These are phyloP conservation scores for Patella vulgata DNA, from an alignment of 1,140 invertebrate species.

Conservation along the genomic window DNA sequence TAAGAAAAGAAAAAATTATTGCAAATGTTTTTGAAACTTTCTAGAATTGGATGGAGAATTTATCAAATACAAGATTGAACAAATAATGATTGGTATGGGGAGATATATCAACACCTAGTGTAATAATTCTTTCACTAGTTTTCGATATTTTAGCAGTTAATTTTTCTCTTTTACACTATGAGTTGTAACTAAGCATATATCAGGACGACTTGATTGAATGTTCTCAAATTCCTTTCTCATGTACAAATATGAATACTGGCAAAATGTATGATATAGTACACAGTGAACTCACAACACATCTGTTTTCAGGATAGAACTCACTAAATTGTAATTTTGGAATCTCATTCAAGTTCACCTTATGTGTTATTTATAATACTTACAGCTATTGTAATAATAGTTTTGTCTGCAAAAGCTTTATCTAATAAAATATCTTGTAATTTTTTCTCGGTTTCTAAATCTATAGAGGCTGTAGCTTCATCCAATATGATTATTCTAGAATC, in stretches of 20 bases:
- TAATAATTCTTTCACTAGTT: background rate
- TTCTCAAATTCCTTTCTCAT: too few species aligned
- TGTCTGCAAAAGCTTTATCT: slow-evolving; percentile 59
- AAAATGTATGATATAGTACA: too few species aligned
- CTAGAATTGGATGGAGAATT: background rate
- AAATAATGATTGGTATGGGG: background rate
- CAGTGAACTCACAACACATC: too few species aligned
- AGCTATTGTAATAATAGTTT: slow-evolving; percentile 69
- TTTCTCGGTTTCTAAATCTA: slow-evolving; percentile 67
- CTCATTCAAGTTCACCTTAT: too few species aligned
- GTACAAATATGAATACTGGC: too few species aligned
- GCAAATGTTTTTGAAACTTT: slow-evolving; percentile 1
- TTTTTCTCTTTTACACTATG: background rate
- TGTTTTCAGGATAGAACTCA: too few species aligned
- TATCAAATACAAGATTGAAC: background rate
- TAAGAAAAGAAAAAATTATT: slow-evolving; percentile 39
- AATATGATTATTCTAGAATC: slow-evolving; percentile 83
- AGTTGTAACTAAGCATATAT: too few species aligned
- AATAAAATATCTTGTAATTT: slow-evolving; percentile 66
- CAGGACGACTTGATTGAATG: too few species aligned
- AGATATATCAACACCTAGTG: too few species aligned
- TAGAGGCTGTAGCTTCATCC: slow-evolving; percentile 69
- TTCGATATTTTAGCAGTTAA: background rate
- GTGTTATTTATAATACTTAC: too few species aligned
- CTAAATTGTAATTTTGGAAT: too few species aligned